Evolutionary conservation across 2,888 invertebrate species (phyloP).

Genomic region (Blera fallax): DNA sequence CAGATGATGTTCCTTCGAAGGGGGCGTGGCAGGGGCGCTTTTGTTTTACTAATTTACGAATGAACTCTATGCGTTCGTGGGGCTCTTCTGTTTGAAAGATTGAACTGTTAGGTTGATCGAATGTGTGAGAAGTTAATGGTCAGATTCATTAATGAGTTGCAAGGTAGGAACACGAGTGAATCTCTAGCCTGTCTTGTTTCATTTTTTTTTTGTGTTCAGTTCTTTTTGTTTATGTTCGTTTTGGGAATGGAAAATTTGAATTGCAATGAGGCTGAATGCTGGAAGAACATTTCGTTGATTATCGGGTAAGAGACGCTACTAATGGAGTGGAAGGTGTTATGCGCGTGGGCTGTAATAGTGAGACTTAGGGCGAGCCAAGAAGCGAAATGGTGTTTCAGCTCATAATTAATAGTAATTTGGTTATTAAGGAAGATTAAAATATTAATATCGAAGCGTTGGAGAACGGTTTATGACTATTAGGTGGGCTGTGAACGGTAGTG

Average conservation of each 20-base stretch:
- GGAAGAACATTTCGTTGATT: neutral
- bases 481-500: constrained; percentile 5
- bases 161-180: constrained; percentile 22
- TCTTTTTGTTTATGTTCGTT: constrained; percentile 3
- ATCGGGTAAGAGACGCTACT: neutral
- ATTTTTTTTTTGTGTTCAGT: neutral
- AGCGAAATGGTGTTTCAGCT: constrained; percentile 13
- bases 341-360: constrained; percentile 23
- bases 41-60: constrained; percentile 55
- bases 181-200: constrained; percentile 27
- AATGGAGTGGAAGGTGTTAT: constrained; percentile 13
- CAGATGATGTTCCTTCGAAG: neutral
- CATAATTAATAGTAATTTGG: constrained; percentile 50
- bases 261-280: constrained; percentile 33
- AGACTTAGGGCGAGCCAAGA: neutral
- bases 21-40: neutral
- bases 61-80: neutral
- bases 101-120: constrained; percentile 67
- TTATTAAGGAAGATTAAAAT: constrained; percentile 38
- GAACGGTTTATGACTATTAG: neutral
- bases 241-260: constrained; percentile 19
- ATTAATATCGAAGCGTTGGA: neutral
- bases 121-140: constrained; percentile 67
- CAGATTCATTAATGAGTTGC: constrained; percentile 61
- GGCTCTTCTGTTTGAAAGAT: constrained; percentile 49